Percentiles rank a stretch among this genome's conserved stretches.
Conservation (phyloP, 2,113 vertebrate species). For the Coreoperca whiteheadi region DNA sequence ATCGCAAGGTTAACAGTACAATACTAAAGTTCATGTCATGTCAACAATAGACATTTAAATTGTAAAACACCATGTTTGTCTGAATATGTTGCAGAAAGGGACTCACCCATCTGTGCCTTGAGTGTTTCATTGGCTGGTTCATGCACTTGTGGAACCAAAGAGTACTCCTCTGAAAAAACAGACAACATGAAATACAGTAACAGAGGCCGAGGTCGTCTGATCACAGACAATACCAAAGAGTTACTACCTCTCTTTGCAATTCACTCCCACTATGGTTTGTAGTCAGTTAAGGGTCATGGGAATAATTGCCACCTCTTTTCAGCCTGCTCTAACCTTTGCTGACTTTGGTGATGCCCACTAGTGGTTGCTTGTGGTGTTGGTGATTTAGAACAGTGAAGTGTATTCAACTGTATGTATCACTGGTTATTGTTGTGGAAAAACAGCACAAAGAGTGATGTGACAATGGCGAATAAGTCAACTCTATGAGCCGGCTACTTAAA, state of each 20-base stretch:
- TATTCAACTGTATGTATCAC: background rate
- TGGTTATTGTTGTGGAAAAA: background rate
- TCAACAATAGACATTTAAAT: background rate
- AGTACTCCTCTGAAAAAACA: slow-evolving; percentile 57
- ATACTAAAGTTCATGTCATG: background rate
- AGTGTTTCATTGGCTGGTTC: slow-evolving; percentile 84
- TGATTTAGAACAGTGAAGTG: background rate
- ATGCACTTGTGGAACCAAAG: slow-evolving; percentile 77
- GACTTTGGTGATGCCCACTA: background rate
- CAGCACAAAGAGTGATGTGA: background rate
- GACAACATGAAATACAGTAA: background rate
- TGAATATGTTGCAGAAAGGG: no score
- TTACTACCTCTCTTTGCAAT: no score
- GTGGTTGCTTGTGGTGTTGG: background rate
- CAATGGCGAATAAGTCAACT: no score
- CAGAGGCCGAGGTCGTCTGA: background rate
- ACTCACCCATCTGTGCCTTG: slow-evolving; percentile 87
- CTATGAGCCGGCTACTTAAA: no score
- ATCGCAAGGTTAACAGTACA: no score
- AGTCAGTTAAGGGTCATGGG: background rate
- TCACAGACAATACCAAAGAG: background rate
- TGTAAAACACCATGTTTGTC: background rate
- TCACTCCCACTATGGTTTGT: no score
- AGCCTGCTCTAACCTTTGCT: background rate
- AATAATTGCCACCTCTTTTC: background rate